Conservation (phyloP, 2,888 invertebrate species). For the Magallana nippona region DNA sequence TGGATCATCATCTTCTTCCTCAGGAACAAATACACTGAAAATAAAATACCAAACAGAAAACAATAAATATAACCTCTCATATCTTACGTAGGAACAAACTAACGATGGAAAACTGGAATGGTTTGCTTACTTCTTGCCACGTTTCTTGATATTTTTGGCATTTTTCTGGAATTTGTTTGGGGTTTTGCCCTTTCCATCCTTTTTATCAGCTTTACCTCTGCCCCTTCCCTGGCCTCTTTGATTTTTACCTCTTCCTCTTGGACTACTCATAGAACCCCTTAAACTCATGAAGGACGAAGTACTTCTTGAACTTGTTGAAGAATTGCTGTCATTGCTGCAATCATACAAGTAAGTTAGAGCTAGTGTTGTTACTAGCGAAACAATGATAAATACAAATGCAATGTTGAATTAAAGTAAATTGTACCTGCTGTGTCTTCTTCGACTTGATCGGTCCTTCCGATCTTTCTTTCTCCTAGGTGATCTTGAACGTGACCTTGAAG, state of each 20-base stretch:
- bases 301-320: slow-evolving; percentile 41
- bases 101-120: background rate
- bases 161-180: slow-evolving; percentile 37
- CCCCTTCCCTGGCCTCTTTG: slow-evolving; percentile 45
- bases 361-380: no score
- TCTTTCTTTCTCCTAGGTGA: slow-evolving; percentile 62
- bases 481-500: slow-evolving; percentile 74
- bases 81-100: background rate
- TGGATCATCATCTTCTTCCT: slow-evolving; percentile 69
- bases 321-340: slow-evolving; percentile 31
- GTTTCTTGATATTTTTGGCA: slow-evolving; percentile 47
- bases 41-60: background rate
- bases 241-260: slow-evolving; percentile 36
- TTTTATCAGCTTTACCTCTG: slow-evolving; percentile 36
- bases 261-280: slow-evolving; percentile 1
- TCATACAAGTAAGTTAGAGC: background rate
- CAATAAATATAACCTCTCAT: background rate
- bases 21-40: slow-evolving; percentile 52
- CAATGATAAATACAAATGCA: background rate
- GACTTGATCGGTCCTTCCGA: slow-evolving; percentile 31
- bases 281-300: background rate
- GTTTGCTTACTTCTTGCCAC: slow-evolving; percentile 50
- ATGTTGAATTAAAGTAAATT: background rate
- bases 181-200: slow-evolving; percentile 22
- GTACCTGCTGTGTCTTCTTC: slow-evolving; percentile 51